Evolutionary conservation across 2,113 vertebrate species (phyloP), one percentile per base, ranked within the genome.

Genomic region (Prunella himalayana): DNA sequence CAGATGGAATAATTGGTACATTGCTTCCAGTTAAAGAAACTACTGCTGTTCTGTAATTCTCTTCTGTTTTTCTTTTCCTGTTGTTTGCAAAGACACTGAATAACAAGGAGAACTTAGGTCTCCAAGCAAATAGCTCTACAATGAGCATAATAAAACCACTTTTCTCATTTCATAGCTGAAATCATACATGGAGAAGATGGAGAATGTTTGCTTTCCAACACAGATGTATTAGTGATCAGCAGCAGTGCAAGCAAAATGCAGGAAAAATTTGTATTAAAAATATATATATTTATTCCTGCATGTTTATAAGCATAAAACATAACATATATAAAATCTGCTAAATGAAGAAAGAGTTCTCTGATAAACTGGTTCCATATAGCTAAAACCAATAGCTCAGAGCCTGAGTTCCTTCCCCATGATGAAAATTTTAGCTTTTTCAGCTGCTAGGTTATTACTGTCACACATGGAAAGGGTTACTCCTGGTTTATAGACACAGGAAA

Each of bases 11-110:
- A 75, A 72, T 85, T 78, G 69, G 25, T 78, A 72, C 8, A 20
- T 79, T 72, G 86, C 70, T 95, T 79, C 63, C 89, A 89, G 84
- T 95, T 91, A 92, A 86, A 84, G 83, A 69, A 94, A 82, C 57
- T 42, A 45, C 57, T 92, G 84, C 77, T 91, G 49, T 69, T 91
- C 41, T 69, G 15, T 37, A 75, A 89, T 71, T 83, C 57, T 87
- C 33, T 60, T 53, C 42, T 53, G 23, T 6, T 76, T 81, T 69
- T 47, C 25, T 77, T 50, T 27, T 11, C 30, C 14, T 75, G 86
- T 71, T 68, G 35, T 76, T 91, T 89, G 42, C 44, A 85, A 63
- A 81, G 45, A 85, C 49, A 89, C 15, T 4, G 28, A 82, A 72
- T 73, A 57, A 79, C 77, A 41, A 79, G 85, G 82, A 82, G 41